Conservation (phyloP, 1,140 invertebrate genomes). For the Aphaenogaster ashmeadi region DNA sequence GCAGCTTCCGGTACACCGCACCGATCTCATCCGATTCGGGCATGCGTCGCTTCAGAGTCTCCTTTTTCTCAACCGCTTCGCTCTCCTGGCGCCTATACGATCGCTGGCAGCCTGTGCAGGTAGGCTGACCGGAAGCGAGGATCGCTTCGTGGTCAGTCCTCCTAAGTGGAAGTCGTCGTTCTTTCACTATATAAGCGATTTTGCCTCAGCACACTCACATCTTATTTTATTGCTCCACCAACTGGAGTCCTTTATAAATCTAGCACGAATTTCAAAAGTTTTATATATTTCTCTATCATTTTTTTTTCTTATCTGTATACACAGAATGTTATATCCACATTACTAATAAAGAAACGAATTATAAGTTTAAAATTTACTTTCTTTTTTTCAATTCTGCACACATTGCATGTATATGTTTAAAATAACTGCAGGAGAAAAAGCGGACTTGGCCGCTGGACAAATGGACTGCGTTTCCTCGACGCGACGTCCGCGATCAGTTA, state of each 20-base stretch:
- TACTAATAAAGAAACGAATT: neutral
- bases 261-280: neutral
- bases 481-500: constrained; percentile 20
- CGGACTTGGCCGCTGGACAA: neutral
- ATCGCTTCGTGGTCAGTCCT: constrained; percentile 73
- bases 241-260: neutral
- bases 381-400: neutral
- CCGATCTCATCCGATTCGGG: constrained; percentile 62
- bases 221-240: neutral
- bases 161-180: constrained; percentile 12
- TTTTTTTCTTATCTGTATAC: neutral
- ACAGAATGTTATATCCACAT: neutral
- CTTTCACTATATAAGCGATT: constrained; percentile 18
- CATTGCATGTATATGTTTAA: neutral
- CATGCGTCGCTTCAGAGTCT: constrained; percentile 72
- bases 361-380: neutral
- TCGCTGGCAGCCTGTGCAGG: constrained; percentile 79
- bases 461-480: neutral
- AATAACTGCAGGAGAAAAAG: neutral
- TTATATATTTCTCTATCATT: neutral
- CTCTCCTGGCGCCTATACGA: constrained; percentile 73
- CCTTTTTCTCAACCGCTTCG: constrained; percentile 73
- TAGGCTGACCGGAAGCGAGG: constrained; percentile 84
- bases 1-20: constrained; percentile 68
- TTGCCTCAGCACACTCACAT: neutral